A percentile compares a stretch with the other conserved stretches of the same genome.
phyloP scores from a whole-genome alignment of 2,113 vertebrate species.

The Mastomys natalensis region DNA sequence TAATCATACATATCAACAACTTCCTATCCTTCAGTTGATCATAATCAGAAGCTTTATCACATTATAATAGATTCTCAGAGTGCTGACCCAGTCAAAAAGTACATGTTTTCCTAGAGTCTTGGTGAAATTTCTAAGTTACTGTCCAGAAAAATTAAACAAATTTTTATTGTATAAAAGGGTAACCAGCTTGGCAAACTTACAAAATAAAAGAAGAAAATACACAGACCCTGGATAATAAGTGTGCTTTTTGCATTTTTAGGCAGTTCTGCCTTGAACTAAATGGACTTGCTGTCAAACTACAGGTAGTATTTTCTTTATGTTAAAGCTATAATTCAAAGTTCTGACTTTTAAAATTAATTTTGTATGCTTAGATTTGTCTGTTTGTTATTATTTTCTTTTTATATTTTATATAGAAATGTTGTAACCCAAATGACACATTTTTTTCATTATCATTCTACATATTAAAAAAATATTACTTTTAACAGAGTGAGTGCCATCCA shows the following conservation, averaged over 20 bases:
- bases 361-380: neutral
- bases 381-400: constrained; percentile 54
- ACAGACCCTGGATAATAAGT: constrained; percentile 13
- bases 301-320: constrained; percentile 89
- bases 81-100: constrained; percentile 22
- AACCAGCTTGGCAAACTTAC: neutral
- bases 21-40: neutral
- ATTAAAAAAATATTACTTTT: constrained; percentile 76
- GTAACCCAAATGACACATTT: constrained; percentile 1
- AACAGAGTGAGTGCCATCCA: constrained; percentile 97
- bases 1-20: neutral
- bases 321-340: constrained; percentile 60
- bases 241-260: constrained; percentile 86
- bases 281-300: constrained; percentile 98
- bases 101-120: constrained; percentile 4
- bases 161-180: neutral
- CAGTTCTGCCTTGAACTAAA: constrained; percentile 99
- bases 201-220: neutral
- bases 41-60: neutral
- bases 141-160: constrained; percentile 12
- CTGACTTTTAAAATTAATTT: constrained; percentile 24
- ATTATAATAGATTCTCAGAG: constrained; percentile 45
- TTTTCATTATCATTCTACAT: constrained; percentile 63
- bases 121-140: constrained; percentile 47
- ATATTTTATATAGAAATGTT: constrained; percentile 38